A percentile compares a stretch with the other conserved stretches of the same genome.
These are phyloP conservation scores for Halcyon malimbica DNA, from an alignment of 2,113 vertebrate species.

Conservation along the genomic window DNA sequence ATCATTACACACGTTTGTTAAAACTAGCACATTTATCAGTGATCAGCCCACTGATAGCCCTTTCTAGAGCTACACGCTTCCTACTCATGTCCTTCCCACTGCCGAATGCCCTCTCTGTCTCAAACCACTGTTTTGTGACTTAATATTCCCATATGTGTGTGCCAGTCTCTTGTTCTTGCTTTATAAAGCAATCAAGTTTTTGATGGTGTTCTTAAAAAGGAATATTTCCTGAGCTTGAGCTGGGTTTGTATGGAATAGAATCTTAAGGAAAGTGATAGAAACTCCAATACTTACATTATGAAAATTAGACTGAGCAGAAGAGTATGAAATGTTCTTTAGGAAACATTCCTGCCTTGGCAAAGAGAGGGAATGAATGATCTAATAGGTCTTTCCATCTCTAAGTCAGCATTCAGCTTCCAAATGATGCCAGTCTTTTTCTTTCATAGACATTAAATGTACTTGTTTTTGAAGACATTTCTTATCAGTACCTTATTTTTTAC, in stretches of 20 bases:
- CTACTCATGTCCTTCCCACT: not conserved
- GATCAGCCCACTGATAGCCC: not conserved
- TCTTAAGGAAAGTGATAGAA: not conserved
- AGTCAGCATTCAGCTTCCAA: constrained; percentile 35
- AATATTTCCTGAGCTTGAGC: not conserved
- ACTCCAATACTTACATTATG: not conserved
- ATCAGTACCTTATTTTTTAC: not conserved
- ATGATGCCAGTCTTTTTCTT: not conserved
- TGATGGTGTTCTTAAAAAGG: not conserved
- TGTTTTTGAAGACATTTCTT: not conserved
- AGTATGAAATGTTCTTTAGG: constrained; percentile 24
- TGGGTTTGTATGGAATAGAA: not conserved
- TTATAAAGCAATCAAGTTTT: not conserved
- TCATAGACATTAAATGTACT: not conserved
- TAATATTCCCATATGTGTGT: not conserved
- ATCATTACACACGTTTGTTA: not conserved
- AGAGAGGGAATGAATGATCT: constrained; percentile 16
- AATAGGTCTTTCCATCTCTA: constrained; percentile 52
- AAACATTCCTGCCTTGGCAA: constrained; percentile 43
- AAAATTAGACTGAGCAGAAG: constrained; percentile 31
- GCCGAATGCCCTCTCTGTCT: not conserved
- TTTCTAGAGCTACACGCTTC: not conserved
- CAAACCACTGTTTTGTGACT: not conserved
- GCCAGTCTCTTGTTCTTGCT: not conserved
- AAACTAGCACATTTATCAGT: not conserved